Evolutionary conservation across 2,888 invertebrate genomes (phyloP).

Genomic region (Pyrrhia umbra): DNA sequence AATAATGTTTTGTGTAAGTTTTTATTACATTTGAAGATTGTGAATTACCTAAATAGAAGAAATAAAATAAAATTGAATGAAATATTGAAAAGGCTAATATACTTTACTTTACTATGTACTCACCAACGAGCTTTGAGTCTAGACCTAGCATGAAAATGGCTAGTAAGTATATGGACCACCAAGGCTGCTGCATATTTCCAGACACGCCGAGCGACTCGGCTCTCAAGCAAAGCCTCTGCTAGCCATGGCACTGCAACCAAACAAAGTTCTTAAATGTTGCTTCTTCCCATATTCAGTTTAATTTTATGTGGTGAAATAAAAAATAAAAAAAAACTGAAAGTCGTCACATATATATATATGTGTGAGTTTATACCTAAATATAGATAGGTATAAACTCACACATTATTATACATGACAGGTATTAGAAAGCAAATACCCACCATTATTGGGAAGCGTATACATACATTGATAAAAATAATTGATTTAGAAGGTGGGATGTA

Average conservation of each 20-base stretch:
- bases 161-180: conserved; percentile 80
- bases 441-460: conserved; percentile 1
- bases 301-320: no score
- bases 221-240: conserved; percentile 47
- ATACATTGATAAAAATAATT: neutral
- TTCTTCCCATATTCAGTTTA: no score
- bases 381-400: neutral
- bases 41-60: no score
- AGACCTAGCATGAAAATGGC: conserved; percentile 83
- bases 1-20: no score
- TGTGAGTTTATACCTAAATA: no score
- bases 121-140: conserved; percentile 85
- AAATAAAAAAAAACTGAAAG: no score
- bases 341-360: neutral
- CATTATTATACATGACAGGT: conserved; percentile 1
- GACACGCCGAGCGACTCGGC: conserved; percentile 50
- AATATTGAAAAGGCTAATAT: no score
- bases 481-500: neutral
- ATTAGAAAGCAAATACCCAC: neutral
- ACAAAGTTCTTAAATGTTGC: neutral
- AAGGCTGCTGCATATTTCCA: conserved; percentile 83
- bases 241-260: conserved; percentile 73
- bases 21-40: no score
- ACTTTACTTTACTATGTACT: conserved; percentile 47
- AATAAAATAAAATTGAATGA: no score